Evolutionary conservation across 2,888 invertebrate species (phyloP), one percentile per base, ranked within the genome.

Genomic region (Dasysyrphus tricinctus): DNA sequence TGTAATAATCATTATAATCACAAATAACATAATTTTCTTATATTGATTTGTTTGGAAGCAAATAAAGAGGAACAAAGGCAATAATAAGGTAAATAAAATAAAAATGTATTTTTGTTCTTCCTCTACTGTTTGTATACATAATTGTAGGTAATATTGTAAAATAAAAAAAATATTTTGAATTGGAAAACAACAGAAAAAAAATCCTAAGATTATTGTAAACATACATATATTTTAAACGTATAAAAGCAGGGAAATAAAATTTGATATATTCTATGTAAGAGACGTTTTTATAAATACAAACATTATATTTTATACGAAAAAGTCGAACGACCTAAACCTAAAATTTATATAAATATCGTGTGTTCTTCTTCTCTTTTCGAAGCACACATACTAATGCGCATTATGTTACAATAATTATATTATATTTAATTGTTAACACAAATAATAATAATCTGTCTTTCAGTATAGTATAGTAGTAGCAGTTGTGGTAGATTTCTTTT

Each of bases 371-470:
- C 16, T 63, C 16, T 12, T 19, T 59, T 65, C 32, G 56, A 61
- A 77, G 56, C 80, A 81, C 80, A 75, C 76, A 75, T 67, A 56
- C 44, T 80, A 77, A 73, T 59, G 65, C 49, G 65, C 49, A 39
- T 77, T 65, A 76, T 61, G 47, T 63, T 63, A 76, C 51, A 54
- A 29, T 51, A 51, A 34, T 69, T 69, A 81, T 47, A 5, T 63
- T 74, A 74, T 67, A 83, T 39, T 65, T 70, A 42, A 63, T 56
- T 59, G 34, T 61, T 59, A 59, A 67, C 67, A 73, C 67, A 67
- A 75, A 84, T 16, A 69, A 81, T 44, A 73, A 73, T 63, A 74
- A 78, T 85, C 85, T 85, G 85, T 85, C 85, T 85, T 81, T 81
- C 80, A 59, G 69, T 69, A 4, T 32, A 77, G 67, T 77, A 61